Evolutionary conservation across 2,113 vertebrate species (phyloP).

Genomic region (Plestiodon gilberti): DNA sequence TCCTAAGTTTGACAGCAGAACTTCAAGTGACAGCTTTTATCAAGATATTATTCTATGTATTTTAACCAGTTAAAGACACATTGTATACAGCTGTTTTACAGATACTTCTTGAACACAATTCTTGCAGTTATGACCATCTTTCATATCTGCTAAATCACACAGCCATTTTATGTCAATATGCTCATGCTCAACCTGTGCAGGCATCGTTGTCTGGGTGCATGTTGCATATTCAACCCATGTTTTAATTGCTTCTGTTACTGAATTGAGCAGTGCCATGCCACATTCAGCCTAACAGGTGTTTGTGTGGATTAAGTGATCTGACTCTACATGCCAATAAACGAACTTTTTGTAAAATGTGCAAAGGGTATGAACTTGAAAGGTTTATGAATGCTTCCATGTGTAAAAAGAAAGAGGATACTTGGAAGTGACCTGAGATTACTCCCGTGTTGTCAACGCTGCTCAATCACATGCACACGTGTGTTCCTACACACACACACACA

Average conservation of each 20-base stretch:
- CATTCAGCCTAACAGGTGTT: not conserved
- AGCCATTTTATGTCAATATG: not conserved
- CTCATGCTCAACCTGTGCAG: not conserved
- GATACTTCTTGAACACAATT: not conserved
- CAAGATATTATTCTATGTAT: not conserved
- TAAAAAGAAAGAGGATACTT: not conserved
- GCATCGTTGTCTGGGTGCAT: not conserved
- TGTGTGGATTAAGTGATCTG: not conserved
- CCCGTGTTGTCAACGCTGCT: too few species aligned
- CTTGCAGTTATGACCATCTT: not conserved
- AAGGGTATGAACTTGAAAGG: not conserved
- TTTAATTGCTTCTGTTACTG: not conserved
- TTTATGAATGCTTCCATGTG: not conserved
- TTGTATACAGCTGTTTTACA: not conserved
- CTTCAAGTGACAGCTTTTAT: not conserved
- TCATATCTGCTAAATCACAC: not conserved
- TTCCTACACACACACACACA: too few species aligned
- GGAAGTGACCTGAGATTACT: not conserved
- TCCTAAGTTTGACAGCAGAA: not conserved
- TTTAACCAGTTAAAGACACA: not conserved
- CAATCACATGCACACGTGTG: too few species aligned
- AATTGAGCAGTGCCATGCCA: not conserved
- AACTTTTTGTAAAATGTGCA: not conserved
- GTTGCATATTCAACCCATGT: not conserved
- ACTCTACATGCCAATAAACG: not conserved